Evolutionary conservation across 2,797 vertebrate species (phyloP), one percentile per base, ranked within the genome.

Genomic region (Crenichthys baileyi): DNA sequence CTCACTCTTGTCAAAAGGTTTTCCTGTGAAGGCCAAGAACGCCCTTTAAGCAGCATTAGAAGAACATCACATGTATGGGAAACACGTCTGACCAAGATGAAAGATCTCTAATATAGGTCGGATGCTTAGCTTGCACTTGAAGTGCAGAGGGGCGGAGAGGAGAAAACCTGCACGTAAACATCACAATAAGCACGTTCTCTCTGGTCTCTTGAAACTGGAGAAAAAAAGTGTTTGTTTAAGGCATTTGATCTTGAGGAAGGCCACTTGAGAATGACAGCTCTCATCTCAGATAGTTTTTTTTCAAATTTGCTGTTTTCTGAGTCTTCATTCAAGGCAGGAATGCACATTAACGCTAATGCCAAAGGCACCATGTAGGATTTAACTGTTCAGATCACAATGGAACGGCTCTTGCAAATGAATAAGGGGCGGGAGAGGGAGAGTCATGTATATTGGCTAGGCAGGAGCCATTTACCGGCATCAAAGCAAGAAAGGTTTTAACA

Each of bases 61-160:
- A 83, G 92, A 90, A 86, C 88, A 86, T 90, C 75, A 67, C 85
- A 84, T 79, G 78, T 79, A 92, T 92, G 91, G 85, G 82, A 87
- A 90, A 86, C 92, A 90, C 83, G 89, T 94, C 85, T 80, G 79
- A 72, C 72, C 36, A 0, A 91, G 89, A 94, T 93, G 79, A 95
- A 93, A 94, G 90, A 82, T 89, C 76, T 91, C 74, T 83, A 85
- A 93, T 90, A 87, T 90, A 89, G 92, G 90, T 92, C 76, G 72
- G 82, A 85, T 84, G 91, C 90, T 92, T 85, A 86, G 82, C 83
- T 91, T 89, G 88, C 89, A 85, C 79, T 83, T n/a, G 5, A 75
- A 55, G 84, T 86, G 86, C 83, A 81, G 20, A 41, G 84, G 86
- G 72, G 80, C 84, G 53, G 67, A 80, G 78, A 67, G 76, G 44